Percentiles rank a stretch among this genome's conserved stretches.
Evolutionary conservation across 2,797 vertebrate genomes (phyloP).

Genomic region (Neomorphus geoffroyi): DNA sequence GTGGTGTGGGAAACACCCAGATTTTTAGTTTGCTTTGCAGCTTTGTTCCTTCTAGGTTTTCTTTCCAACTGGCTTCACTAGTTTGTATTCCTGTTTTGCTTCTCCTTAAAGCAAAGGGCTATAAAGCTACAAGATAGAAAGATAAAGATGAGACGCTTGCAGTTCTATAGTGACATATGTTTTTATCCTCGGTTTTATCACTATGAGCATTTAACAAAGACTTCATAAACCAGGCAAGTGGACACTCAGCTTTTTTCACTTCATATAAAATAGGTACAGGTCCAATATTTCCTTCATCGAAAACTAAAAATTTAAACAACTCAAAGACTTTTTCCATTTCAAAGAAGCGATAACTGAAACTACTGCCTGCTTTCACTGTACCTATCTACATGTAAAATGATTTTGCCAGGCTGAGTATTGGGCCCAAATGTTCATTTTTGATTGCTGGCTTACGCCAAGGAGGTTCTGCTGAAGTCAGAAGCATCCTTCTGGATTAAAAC

Average conservation of each 20-base stretch:
- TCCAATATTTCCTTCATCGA: background rate
- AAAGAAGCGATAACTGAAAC: background rate
- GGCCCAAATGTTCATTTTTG: background rate
- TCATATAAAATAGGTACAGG: background rate
- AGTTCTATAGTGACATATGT: background rate
- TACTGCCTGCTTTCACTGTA: background rate
- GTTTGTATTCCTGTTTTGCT: background rate
- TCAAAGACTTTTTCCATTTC: background rate
- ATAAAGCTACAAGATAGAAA: background rate
- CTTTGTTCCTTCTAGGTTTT: background rate
- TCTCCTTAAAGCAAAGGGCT: background rate
- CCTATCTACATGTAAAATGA: fast-evolving
- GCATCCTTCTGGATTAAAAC: background rate
- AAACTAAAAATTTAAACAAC: background rate
- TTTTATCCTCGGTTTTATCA: background rate
- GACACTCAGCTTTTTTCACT: background rate
- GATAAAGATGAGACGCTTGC: background rate
- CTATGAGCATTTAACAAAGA: background rate
- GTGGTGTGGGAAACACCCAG: background rate
- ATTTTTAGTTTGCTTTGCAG: background rate
- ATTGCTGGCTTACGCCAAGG: background rate
- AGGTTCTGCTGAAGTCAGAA: background rate
- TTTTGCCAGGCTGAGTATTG: background rate
- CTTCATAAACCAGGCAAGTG: background rate
- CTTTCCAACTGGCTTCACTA: background rate